A percentile compares a stretch with the other conserved stretches of the same genome.
phyloP scores from a whole-genome alignment of 2,113 vertebrate genomes.

The Acrocephalus arundinaceus region DNA sequence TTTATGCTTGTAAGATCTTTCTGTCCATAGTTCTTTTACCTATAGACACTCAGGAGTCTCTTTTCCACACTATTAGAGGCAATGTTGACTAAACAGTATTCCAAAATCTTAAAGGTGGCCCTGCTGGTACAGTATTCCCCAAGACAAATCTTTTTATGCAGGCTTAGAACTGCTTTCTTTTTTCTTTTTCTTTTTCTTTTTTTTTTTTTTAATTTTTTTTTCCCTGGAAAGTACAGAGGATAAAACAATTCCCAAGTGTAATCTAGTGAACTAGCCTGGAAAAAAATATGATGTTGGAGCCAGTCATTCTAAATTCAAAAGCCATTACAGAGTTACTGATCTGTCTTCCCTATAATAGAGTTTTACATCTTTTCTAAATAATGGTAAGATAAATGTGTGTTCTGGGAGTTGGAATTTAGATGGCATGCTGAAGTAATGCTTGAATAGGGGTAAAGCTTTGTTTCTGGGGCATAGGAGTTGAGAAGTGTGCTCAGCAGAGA shows the following conservation, averaged over 20 bases:
- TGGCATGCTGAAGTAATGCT: background rate
- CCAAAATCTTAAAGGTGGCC: background rate
- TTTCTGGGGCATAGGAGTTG: background rate
- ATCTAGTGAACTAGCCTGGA: background rate
- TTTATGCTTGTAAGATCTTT: background rate
- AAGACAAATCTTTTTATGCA: background rate
- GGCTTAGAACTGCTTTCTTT: background rate
- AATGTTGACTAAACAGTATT: background rate
- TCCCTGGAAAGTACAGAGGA: background rate
- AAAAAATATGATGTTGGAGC: background rate
- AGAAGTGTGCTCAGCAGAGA: background rate
- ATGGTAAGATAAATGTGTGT: background rate
- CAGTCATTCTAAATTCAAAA: constrained; percentile 24
- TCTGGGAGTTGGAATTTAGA: background rate
- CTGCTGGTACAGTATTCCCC: background rate
- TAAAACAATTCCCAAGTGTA: background rate
- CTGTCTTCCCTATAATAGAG: background rate
- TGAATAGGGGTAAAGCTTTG: background rate
- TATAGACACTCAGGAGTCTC: background rate
- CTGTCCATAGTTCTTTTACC: background rate
- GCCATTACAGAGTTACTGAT: constrained; percentile 2
- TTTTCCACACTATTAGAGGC: background rate
- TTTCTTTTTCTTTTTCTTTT: too few relatives aligned
- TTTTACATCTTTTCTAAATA: constrained; percentile 20
- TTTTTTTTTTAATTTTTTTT: background rate